These are phyloP conservation scores for Corydoras maculifer DNA, from an alignment of 2,113 vertebrate genomes.

Conservation along the genomic window DNA sequence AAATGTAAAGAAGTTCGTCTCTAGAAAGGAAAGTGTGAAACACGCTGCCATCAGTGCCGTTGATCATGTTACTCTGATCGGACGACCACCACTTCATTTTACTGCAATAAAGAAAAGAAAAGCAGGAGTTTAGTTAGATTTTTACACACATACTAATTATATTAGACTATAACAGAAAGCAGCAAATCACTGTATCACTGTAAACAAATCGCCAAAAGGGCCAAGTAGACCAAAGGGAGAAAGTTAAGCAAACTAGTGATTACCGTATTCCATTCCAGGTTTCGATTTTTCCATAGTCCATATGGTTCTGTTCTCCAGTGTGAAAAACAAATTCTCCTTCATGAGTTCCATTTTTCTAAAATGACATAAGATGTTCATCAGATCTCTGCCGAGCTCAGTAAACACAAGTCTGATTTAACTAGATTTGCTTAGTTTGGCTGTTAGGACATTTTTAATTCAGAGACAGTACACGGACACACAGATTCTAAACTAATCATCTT, in stretches of 20 bases:
- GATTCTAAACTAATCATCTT: too few species aligned
- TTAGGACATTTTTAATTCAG: too few species aligned
- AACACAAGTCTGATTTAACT: background rate
- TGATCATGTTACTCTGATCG: constrained; percentile 92
- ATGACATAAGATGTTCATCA: background rate
- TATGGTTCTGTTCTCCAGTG: constrained; percentile 79
- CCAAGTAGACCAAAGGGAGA: constrained; percentile 9
- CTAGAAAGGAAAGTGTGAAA: constrained; percentile 84
- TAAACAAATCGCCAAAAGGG: constrained; percentile 2
- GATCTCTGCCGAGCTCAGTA: background rate
- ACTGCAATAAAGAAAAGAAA: constrained; percentile 36
- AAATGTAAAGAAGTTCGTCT: constrained; percentile 86
- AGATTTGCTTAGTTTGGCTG: too few species aligned
- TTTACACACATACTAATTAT: background rate
- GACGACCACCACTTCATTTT: constrained; percentile 87
- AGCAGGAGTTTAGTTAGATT: background rate
- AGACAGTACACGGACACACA: too few species aligned
- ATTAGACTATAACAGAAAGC: background rate
- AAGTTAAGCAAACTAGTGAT: constrained; percentile 22
- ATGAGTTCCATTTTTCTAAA: constrained; percentile 88
- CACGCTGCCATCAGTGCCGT: constrained; percentile 87
- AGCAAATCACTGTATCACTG: too few species aligned
- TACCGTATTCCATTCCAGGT: constrained; percentile 93
- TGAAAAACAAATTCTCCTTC: constrained; percentile 91
- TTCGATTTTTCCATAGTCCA: constrained; percentile 87